Conservation (phyloP, 2,888 invertebrate genomes). For the Cryptus viduatorius region DNA sequence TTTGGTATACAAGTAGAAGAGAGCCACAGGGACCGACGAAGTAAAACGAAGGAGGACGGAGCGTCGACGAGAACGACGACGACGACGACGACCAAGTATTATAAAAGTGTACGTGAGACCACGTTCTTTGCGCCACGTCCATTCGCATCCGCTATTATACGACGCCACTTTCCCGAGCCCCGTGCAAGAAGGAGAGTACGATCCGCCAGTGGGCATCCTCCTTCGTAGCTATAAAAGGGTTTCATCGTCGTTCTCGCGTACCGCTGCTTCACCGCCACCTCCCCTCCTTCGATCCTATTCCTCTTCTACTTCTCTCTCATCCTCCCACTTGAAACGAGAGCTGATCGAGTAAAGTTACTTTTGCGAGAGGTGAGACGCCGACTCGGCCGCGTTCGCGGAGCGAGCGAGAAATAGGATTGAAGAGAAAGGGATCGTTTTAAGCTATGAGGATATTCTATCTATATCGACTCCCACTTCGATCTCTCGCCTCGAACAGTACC, state of each 20-base stretch:
- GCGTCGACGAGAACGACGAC: not conserved
- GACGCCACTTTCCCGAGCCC: slow-evolving; percentile 32
- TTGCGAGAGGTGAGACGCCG: slow-evolving; percentile 25
- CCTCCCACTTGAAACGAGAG: slow-evolving; percentile 60
- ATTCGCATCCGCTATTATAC: slow-evolving; percentile 66
- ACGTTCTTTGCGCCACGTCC: slow-evolving; percentile 61
- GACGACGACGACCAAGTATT: not conserved
- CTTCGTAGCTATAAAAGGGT: slow-evolving; percentile 63
- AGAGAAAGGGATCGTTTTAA: slow-evolving; percentile 52
- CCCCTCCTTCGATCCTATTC: slow-evolving; percentile 25
- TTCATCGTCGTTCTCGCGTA: slow-evolving; percentile 65
- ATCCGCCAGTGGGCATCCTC: slow-evolving; percentile 13
- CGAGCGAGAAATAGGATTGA: slow-evolving; percentile 36
- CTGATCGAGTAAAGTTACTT: slow-evolving; percentile 67
- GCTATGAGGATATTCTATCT: slow-evolving; percentile 37
- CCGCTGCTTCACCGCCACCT: slow-evolving; percentile 34
- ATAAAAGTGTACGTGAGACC: slow-evolving; percentile 50
- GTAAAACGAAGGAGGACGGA: slow-evolving; percentile 5
- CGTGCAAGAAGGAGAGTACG: not conserved
- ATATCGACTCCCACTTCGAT: slow-evolving; percentile 52
- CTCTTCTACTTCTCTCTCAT: slow-evolving; percentile 40
- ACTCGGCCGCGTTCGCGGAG: slow-evolving; percentile 13
- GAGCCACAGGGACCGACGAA: not conserved
- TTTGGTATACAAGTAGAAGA: not conserved
- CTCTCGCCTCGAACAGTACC: slow-evolving; percentile 31